Percentiles rank a stretch among this genome's conserved stretches.
Evolutionary conservation across 1,140 invertebrate genomes (phyloP).

Genomic region (Aphelinus atriplicis): DNA sequence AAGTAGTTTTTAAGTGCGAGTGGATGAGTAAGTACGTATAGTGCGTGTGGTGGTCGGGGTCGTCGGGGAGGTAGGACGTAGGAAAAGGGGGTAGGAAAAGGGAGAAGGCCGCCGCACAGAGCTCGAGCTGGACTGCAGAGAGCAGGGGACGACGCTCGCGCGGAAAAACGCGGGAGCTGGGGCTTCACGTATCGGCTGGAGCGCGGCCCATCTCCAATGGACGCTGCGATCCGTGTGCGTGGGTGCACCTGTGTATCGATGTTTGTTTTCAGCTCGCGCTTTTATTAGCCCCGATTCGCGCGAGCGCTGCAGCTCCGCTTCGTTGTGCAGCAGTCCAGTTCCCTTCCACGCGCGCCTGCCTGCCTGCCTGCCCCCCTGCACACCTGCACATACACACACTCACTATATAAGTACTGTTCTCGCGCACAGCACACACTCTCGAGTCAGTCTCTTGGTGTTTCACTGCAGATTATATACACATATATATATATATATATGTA

Average conservation of each 20-base stretch:
- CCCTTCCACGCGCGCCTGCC: not conserved
- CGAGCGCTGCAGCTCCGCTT: not conserved
- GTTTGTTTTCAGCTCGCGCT: slow-evolving; percentile 7
- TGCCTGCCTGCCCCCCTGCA: not conserved
- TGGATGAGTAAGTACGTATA: not conserved
- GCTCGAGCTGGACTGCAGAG: too few species aligned
- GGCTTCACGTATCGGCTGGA: too few species aligned
- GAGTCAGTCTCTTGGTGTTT: not conserved
- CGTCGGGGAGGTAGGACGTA: too few species aligned
- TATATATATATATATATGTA: slow-evolving; percentile 24
- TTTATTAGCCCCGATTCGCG: not conserved
- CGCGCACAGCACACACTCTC: not conserved
- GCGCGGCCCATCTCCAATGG: too few species aligned
- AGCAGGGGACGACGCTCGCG: too few species aligned
- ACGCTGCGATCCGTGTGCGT: too few species aligned
- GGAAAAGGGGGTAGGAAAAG: too few species aligned
- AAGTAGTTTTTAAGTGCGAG: not conserved
- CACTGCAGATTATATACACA: not conserved
- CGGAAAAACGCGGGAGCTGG: too few species aligned
- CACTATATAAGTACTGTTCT: not conserved
- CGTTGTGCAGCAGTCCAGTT: not conserved
- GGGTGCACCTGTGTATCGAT: not conserved
- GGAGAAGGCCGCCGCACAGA: too few species aligned
- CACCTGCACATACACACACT: not conserved
- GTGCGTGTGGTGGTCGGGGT: too few species aligned